Evolutionary conservation across 1,140 invertebrate species (phyloP).

Genomic region (Choristoneura fumiferana): DNA sequence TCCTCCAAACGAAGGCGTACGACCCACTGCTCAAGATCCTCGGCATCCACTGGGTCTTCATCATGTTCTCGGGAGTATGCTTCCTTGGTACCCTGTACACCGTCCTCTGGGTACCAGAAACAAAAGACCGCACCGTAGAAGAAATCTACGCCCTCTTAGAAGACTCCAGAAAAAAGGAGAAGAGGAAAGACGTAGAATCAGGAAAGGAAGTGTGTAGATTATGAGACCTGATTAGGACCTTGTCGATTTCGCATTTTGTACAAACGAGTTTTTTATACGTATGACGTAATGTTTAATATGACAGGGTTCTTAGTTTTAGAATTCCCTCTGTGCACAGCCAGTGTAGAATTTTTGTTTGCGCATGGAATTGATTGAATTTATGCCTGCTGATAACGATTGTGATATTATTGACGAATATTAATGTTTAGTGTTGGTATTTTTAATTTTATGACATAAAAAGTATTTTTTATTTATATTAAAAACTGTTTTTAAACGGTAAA

Average conservation of each 20-base stretch:
- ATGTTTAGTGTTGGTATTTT: slow-evolving; percentile 17
- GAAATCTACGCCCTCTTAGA: slow-evolving; percentile 66
- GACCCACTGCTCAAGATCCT: slow-evolving; percentile 64
- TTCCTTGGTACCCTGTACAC: slow-evolving; percentile 66
- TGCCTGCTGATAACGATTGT: slow-evolving; percentile 16
- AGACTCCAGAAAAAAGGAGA: slow-evolving; percentile 61
- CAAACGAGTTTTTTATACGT: not conserved
- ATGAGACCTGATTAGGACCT: slow-evolving; percentile 22
- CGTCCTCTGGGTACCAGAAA: slow-evolving; percentile 66
- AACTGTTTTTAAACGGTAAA: slow-evolving; percentile 33
- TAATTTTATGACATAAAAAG: slow-evolving; percentile 23
- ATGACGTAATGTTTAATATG: slow-evolving; percentile 13
- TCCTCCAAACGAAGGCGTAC: slow-evolving; percentile 69
- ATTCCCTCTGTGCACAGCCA: not conserved
- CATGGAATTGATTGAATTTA: slow-evolving; percentile 1
- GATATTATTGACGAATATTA: slow-evolving; percentile 53
- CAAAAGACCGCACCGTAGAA: slow-evolving; percentile 62
- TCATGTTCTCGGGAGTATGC: slow-evolving; percentile 63
- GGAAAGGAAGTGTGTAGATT: slow-evolving; percentile 27
- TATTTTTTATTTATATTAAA: slow-evolving; percentile 32
- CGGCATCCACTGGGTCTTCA: slow-evolving; percentile 72
- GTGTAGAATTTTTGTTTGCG: not conserved
- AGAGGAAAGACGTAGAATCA: slow-evolving; percentile 57
- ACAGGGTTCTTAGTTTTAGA: slow-evolving; percentile 11
- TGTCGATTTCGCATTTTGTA: slow-evolving; percentile 2